phyloP scores from a whole-genome alignment of 2,888 invertebrate species.

The Sphinx pinastri region DNA sequence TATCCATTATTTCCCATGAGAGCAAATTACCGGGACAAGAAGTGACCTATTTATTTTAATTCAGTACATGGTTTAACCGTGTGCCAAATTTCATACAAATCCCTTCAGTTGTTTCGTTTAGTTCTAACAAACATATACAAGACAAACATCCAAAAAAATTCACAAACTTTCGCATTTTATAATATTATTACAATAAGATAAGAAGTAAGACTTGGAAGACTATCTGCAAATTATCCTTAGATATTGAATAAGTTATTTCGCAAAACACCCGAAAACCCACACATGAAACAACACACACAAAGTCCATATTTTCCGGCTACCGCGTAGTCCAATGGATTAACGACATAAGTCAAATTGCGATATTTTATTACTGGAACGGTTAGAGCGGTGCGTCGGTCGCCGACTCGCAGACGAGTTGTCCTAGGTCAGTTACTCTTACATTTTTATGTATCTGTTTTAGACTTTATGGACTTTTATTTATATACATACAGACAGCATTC shows the following conservation, averaged over 20 bases:
- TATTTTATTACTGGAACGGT: constrained; percentile 60
- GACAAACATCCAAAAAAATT: too few relatives aligned
- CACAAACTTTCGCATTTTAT: too few relatives aligned
- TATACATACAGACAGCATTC: background rate
- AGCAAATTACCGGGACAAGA: too few relatives aligned
- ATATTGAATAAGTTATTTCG: background rate
- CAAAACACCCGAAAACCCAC: background rate
- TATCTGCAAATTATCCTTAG: background rate
- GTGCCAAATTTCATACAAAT: too few relatives aligned
- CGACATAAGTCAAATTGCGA: constrained; percentile 63
- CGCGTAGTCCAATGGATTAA: constrained; percentile 68
- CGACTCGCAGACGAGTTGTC: constrained; percentile 42
- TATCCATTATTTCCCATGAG: too few relatives aligned
- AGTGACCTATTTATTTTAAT: too few relatives aligned
- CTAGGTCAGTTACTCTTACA: constrained; percentile 50
- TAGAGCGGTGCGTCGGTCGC: constrained; percentile 52
- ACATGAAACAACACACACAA: constrained; percentile 9
- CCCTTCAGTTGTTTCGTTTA: too few relatives aligned
- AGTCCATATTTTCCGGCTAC: constrained; percentile 43
- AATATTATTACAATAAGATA: too few relatives aligned
- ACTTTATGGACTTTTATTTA: constrained; percentile 13
- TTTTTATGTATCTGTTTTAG: constrained; percentile 26
- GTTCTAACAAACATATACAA: too few relatives aligned
- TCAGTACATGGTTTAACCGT: too few relatives aligned
- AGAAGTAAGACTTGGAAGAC: too few relatives aligned